A percentile compares a stretch with the other conserved stretches of the same genome.
Conservation (phyloP, 2,888 invertebrate species). For the Rosalia funebris region DNA sequence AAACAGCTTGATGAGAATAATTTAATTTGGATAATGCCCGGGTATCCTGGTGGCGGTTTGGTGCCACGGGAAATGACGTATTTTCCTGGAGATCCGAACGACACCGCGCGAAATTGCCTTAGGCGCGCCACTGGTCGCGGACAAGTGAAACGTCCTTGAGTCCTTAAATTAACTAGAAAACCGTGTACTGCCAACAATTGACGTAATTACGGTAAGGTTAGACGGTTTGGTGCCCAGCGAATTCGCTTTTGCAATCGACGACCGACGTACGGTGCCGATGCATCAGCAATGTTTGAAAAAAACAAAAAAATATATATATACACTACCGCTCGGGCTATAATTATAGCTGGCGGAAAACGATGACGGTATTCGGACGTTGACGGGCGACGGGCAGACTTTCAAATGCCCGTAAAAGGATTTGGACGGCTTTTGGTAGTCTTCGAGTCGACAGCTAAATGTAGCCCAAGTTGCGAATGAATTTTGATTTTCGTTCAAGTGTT, state of each 20-base stretch:
- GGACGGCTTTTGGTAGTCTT: too few species aligned
- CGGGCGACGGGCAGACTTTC: conserved; percentile 9
- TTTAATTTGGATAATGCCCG: too few species aligned
- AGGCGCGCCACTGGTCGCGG: conserved; percentile 15
- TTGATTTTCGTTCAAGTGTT: too few species aligned
- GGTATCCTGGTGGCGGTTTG: too few species aligned
- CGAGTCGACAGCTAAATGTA: too few species aligned
- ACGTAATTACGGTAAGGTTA: conserved; percentile 40
- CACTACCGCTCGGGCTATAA: neutral
- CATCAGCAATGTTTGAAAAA: neutral
- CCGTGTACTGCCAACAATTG: conserved; percentile 25
- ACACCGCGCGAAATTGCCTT: too few species aligned
- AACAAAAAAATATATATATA: conserved; percentile 16
- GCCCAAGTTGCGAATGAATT: too few species aligned
- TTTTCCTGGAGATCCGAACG: too few species aligned
- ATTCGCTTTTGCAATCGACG: conserved; percentile 25
- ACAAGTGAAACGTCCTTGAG: conserved; percentile 20
- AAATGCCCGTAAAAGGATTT: neutral
- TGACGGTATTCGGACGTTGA: neutral
- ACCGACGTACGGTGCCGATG: too few species aligned
- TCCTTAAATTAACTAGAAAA: conserved; percentile 32
- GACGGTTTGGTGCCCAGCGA: conserved; percentile 46
- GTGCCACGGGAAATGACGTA: too few species aligned
- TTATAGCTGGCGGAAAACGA: neutral
- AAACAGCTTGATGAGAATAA: too few species aligned